Evolutionary conservation across 2,113 vertebrate species (phyloP), one percentile per base, ranked within the genome.

Genomic region (Eurypyga helias): DNA sequence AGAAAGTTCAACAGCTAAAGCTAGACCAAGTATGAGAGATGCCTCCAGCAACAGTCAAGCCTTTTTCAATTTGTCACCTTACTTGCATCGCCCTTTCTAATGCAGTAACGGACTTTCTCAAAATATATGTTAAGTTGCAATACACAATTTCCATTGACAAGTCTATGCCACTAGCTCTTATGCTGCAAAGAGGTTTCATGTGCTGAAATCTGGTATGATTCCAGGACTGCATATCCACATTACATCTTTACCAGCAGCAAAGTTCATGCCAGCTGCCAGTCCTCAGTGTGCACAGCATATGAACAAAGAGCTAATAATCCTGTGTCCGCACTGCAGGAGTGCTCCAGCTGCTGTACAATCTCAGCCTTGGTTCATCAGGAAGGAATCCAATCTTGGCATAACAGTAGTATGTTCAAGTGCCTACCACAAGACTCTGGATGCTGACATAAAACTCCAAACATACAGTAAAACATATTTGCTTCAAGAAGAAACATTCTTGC

Each of bases 21-120:
- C 66, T 21, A 60, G 67, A 95, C 43, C 61, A 83, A 90, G 94
- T 97, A 72, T 89, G 96, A 12, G 95, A 89, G 45, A 98, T 97
- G 96, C 97, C 65, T 64, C 77, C 96, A 83, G 62, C 97, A 67
- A 98, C 96, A 98, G 95, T 97, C 18, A 73, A 92, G 96, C 96
- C 3, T 98, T 98, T 24, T 73, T 95, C 98, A 58, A 61, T 98
- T 82, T 98, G 95, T 69, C 98, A 98, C 96, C 65, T 98, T 82
- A 98, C 95, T n/a, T 98, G 97, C 17, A 96, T 97, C 18, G 8
- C 79, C 33, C 95, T 98, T 95, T 97, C 97, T 55, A 90, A 97
- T 89, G 73, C 95, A 36, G 92, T 97, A 72, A 89, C 96, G 38
- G 94, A 64, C 73, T 92, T 96, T 73, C 96, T 98, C 18, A 89